Conservation (phyloP, 2,888 invertebrate genomes). For the Abrostola triplasia region DNA sequence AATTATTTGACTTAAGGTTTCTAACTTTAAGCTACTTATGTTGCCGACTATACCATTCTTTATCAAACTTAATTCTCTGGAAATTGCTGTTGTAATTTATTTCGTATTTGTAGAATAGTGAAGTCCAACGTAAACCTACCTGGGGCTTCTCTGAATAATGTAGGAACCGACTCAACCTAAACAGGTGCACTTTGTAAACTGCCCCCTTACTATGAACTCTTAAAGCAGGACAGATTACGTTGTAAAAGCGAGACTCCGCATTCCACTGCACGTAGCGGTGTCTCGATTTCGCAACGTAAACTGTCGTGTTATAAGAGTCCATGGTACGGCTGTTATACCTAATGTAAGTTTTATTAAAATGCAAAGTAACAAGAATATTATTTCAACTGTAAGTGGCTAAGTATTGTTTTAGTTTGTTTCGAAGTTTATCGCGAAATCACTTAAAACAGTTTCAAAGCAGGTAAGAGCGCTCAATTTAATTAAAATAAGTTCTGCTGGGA, state of each 20-base stretch:
- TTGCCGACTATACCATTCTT: too few species aligned
- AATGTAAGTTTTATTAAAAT: slow-evolving; percentile 61
- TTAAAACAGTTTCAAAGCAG: slow-evolving; percentile 74
- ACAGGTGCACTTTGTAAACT: slow-evolving; percentile 46
- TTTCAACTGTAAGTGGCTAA: slow-evolving; percentile 65
- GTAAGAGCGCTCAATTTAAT: slow-evolving; percentile 75
- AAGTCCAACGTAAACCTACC: slow-evolving; percentile 6
- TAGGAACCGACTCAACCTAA: slow-evolving; percentile 42
- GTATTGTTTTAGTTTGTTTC: slow-evolving; percentile 72
- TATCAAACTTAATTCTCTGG: not conserved
- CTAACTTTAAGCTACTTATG: too few species aligned
- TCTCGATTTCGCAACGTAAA: too few species aligned
- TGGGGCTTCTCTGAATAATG: slow-evolving; percentile 44
- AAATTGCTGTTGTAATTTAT: not conserved
- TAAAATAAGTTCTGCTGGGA: slow-evolving; percentile 72
- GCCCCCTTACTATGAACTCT: too few species aligned
- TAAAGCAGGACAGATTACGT: too few species aligned
- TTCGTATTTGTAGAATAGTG: not conserved
- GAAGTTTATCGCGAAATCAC: slow-evolving; percentile 77
- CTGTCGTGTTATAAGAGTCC: too few species aligned
- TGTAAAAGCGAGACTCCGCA: too few species aligned
- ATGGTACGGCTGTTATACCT: slow-evolving; percentile 41
- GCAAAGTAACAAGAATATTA: slow-evolving; percentile 57
- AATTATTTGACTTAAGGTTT: too few species aligned
- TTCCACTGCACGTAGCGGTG: too few species aligned